Evolutionary conservation across 2,797 vertebrate species (phyloP).

Genomic region (Anas bernieri): DNA sequence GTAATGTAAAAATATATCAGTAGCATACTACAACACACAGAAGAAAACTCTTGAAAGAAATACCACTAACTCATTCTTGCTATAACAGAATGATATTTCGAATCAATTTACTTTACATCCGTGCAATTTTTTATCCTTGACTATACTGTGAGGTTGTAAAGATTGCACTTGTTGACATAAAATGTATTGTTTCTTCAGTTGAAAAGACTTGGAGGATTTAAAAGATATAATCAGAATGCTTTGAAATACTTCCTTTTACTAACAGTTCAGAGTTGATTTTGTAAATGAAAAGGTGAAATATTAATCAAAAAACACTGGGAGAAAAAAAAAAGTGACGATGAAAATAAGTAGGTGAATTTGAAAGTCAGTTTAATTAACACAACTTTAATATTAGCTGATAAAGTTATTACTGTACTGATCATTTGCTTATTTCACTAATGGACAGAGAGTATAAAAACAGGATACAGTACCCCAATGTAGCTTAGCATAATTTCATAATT

Average conservation of each 20-base stretch:
- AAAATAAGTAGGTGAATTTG: slow-evolving; percentile 66
- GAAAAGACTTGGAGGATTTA: slow-evolving; percentile 62
- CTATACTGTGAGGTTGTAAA: slow-evolving; percentile 25
- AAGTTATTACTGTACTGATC: slow-evolving; percentile 42
- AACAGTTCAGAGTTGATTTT: slow-evolving; percentile 51
- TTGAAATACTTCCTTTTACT: slow-evolving; percentile 35
- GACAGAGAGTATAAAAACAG: neutral
- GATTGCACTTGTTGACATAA: slow-evolving; percentile 48
- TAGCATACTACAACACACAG: neutral
- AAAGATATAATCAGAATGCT: slow-evolving; percentile 35
- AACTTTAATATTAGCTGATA: slow-evolving; percentile 60
- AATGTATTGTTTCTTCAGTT: slow-evolving; percentile 35
- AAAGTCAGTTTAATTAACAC: slow-evolving; percentile 72
- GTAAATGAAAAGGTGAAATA: slow-evolving; percentile 55
- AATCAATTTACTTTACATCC: slow-evolving; percentile 6
- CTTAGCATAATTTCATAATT: slow-evolving; percentile 26
- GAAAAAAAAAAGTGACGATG: slow-evolving; percentile 51
- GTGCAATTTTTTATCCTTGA: slow-evolving; percentile 18
- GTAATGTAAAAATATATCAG: neutral
- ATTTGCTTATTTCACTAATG: slow-evolving; percentile 68
- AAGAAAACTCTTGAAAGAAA: slow-evolving; percentile 12
- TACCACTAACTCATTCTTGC: slow-evolving; percentile 9
- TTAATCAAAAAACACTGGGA: slow-evolving; percentile 40
- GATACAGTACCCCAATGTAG: neutral
- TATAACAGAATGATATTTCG: slow-evolving; percentile 24